Evolutionary conservation across 2,797 vertebrate genomes (phyloP).

Genomic region (Nyctalus aviator): DNA sequence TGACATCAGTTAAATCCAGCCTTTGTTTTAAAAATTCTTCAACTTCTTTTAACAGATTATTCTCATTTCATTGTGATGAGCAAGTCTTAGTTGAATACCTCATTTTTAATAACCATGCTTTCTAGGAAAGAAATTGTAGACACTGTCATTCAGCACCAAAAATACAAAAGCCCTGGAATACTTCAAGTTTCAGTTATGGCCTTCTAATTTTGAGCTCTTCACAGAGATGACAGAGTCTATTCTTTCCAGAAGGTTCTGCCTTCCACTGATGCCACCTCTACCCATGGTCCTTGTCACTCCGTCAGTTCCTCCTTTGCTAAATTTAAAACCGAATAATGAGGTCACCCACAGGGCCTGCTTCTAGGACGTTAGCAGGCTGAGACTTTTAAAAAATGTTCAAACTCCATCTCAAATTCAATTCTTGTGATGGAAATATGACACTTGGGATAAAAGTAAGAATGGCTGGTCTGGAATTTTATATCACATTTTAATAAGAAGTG

Average conservation of each 20-base stretch:
- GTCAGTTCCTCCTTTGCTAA: constrained; percentile 63
- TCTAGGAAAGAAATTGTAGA: not conserved
- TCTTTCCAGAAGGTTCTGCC: constrained; percentile 28
- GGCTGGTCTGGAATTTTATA: constrained; percentile 26
- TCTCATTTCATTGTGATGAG: not conserved
- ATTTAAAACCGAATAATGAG: constrained; percentile 77
- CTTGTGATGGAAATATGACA: constrained; percentile 46
- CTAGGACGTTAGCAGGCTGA: constrained; percentile 50
- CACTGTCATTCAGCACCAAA: not conserved
- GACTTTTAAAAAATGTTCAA: constrained; percentile 47
- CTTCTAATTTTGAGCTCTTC: not conserved
- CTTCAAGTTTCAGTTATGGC: not conserved
- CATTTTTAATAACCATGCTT: not conserved
- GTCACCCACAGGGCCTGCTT: constrained; percentile 25
- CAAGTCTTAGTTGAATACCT: not conserved
- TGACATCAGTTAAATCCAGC: not conserved
- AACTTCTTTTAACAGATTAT: not conserved
- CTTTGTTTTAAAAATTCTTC: not conserved
- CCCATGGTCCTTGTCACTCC: not conserved
- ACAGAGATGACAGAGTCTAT: constrained; percentile 24
- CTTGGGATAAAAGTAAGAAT: constrained; percentile 51
- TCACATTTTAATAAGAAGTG: not conserved
- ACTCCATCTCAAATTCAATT: constrained; percentile 47
- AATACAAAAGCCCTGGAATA: not conserved
- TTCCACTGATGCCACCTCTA: constrained; percentile 24